These are phyloP conservation scores for Scrobipalpa costella DNA, from an alignment of 2,888 invertebrate species.

Conservation along the genomic window DNA sequence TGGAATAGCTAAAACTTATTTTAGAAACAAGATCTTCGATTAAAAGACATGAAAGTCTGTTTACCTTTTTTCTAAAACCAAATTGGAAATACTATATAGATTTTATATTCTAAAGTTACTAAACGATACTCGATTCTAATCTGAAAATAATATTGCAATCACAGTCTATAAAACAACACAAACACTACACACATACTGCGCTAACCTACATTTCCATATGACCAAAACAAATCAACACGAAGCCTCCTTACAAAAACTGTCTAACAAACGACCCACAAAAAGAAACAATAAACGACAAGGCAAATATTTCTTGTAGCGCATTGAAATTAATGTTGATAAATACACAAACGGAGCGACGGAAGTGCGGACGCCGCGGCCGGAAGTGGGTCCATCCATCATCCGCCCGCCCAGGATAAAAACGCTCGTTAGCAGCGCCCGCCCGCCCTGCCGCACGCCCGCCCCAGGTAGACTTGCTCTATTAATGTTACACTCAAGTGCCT, in stretches of 20 bases:
- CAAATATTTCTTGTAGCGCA: slow-evolving; percentile 62
- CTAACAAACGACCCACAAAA: slow-evolving; percentile 39
- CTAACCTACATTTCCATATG: neutral
- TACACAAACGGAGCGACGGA: slow-evolving; percentile 67
- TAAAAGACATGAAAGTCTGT: too few relatives aligned
- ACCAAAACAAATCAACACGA: slow-evolving; percentile 24
- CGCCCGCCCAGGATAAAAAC: slow-evolving; percentile 79
- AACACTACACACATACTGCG: neutral
- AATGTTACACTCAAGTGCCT: slow-evolving; percentile 78
- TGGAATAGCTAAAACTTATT: too few relatives aligned
- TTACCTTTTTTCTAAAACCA: too few relatives aligned
- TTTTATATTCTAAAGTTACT: too few relatives aligned
- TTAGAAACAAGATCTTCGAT: too few relatives aligned
- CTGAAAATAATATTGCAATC: too few relatives aligned
- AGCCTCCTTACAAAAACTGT: slow-evolving; percentile 25
- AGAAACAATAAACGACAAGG: slow-evolving; percentile 34
- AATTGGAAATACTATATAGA: too few relatives aligned
- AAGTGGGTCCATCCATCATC: slow-evolving; percentile 78
- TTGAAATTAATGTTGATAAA: slow-evolving; percentile 79
- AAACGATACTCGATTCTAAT: neutral
- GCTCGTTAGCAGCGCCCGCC: slow-evolving; percentile 67
- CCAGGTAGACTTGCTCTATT: slow-evolving; percentile 73
- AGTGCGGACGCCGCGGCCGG: slow-evolving; percentile 73
- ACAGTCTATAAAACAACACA: neutral
- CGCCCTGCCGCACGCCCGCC: slow-evolving; percentile 41